Conservation (phyloP, 1,140 invertebrate genomes). For the Campoletis sonorensis region DNA sequence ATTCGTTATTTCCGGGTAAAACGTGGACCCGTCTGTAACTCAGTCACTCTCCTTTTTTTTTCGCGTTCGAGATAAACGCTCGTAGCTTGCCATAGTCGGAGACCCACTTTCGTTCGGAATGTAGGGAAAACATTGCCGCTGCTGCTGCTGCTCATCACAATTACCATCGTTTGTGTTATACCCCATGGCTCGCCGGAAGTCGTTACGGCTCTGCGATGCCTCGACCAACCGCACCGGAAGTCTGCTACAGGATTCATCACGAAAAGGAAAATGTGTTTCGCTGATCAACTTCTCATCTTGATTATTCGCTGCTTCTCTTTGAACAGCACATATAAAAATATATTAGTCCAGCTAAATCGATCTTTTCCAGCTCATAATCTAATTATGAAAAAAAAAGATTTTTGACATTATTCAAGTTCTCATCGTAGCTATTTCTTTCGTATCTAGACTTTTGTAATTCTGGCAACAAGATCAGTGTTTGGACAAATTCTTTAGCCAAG, state of each 20-base stretch:
- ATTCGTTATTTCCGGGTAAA: conserved; percentile 32
- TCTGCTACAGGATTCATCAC: conserved; percentile 37
- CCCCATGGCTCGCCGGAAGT: conserved; percentile 40
- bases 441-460: too few relatives aligned
- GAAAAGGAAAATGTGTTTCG: conserved; percentile 38
- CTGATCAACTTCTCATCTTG: conserved; percentile 9
- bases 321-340: too few relatives aligned
- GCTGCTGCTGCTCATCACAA: conserved; percentile 34
- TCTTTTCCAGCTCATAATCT: too few relatives aligned
- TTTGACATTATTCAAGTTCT: too few relatives aligned
- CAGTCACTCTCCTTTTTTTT: conserved; percentile 30
- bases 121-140: conserved; percentile 14
- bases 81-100: not conserved
- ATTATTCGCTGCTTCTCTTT: not conserved
- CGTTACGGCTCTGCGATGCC: conserved; percentile 38
- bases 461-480: too few relatives aligned
- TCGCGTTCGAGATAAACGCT: conserved; percentile 5
- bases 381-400: too few relatives aligned
- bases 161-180: conserved; percentile 42
- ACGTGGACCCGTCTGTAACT: conserved; percentile 9
- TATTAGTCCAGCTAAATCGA: too few relatives aligned
- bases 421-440: too few relatives aligned
- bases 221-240: conserved; percentile 9
- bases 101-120: conserved; percentile 20
- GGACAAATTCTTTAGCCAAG: too few relatives aligned